Evolutionary conservation across 2,888 invertebrate genomes (phyloP), one percentile per base, ranked within the genome.

Genomic region (Zeuzera pyrina): DNA sequence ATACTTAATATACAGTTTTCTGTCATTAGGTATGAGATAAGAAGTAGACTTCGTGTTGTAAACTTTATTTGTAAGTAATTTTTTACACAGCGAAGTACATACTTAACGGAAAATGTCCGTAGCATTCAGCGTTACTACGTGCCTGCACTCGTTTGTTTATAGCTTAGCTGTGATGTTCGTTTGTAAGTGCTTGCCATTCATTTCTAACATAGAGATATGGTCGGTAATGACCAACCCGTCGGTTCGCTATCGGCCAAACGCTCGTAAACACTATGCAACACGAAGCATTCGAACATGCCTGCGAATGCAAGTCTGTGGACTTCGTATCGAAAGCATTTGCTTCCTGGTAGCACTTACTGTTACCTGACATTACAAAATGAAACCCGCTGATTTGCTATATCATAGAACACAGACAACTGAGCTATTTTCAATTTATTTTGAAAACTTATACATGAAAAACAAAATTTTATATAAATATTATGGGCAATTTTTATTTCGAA

Each of bases 161-260:
- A 68, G 59, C 60, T 58, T 49, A 63, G 57, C 54, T 61, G 59
- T 59, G 61, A 62, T 56, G 63, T 68, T 65, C 49, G 66, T 64
- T 63, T 65, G 72, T 67, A 61, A 71, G 66, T 64, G 63, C 66
- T 71, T 65, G 63, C 73, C 69, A 77, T 77, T 77, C 79, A 76
- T 77, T 71, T 68, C 64, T 57, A 58, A 65, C 73, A 68, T 61
- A 74, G 72, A 76, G 77, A 74, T 78, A 79, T 78, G 70, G 69
- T 57, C 58, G 61, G 67, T 77, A 78, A 79, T 74, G 78, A 76
- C 67, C 60, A 60, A 61, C 57, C 57, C 58, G 65, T 49, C 60
- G 63, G 60, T 54, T 62, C 59, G 69, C 70, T 76, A 76, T 77
- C 78, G 76, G 66, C 62, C 58, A 61, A 64, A 52, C 68, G 76